Percentiles rank a stretch among this genome's conserved stretches.
These are phyloP conservation scores for Zeugodacus cucurbitae DNA, from an alignment of 1,140 invertebrate genomes.

Conservation along the genomic window DNA sequence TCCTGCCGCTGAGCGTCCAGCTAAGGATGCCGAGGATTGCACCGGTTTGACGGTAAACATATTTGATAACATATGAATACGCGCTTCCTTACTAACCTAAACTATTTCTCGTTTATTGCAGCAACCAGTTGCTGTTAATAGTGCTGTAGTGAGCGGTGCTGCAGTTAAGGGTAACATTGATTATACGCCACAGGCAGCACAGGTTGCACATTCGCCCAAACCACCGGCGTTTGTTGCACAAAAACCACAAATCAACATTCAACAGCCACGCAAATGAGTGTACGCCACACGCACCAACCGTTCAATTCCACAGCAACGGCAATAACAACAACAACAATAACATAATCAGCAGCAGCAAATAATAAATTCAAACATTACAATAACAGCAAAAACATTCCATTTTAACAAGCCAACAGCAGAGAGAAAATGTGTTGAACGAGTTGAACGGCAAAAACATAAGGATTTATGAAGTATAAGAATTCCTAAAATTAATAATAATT, in stretches of 20 bases:
- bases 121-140: slow-evolving; percentile 72
- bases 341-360: background rate
- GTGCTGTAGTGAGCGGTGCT: slow-evolving; percentile 81
- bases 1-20: slow-evolving; percentile 72
- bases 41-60: slow-evolving; percentile 61
- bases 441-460: background rate
- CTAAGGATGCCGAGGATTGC: slow-evolving; percentile 69
- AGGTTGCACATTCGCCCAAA: slow-evolving; percentile 80
- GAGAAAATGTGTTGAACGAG: background rate
- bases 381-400: slow-evolving; percentile 12
- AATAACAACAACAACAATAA: background rate
- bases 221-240: slow-evolving; percentile 73
- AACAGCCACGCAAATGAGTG: slow-evolving; percentile 79
- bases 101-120: slow-evolving; percentile 43
- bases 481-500: background rate
- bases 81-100: slow-evolving; percentile 53
- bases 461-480: background rate
- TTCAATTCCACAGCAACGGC: background rate
- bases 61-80: background rate
- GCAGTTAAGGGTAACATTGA: slow-evolving; percentile 84
- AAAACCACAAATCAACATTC: slow-evolving; percentile 72
- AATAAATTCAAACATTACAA: slow-evolving; percentile 8
- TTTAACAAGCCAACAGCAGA: background rate
- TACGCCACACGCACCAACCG: background rate
- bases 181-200: slow-evolving; percentile 88